Evolutionary conservation across 2,797 vertebrate species (phyloP), one percentile per base, ranked within the genome.

Genomic region (Lutjanus campechanus): DNA sequence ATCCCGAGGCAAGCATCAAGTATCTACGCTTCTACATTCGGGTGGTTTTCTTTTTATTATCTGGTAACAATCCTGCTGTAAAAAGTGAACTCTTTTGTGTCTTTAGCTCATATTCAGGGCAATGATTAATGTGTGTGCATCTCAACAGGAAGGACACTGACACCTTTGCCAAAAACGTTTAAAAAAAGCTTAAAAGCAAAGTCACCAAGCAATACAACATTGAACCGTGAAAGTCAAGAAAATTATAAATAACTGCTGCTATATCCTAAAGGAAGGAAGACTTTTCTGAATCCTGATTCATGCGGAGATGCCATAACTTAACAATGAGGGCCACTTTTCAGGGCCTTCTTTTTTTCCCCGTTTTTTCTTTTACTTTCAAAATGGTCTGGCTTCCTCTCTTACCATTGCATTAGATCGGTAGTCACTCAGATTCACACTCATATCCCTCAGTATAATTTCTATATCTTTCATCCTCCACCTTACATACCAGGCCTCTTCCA

Each of bases 91-190:
- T 40, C 1, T 59, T n/a, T 61, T 59, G 13, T 68, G 3, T 44
- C 50, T 47, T 66, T 44, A 25, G 7, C 4, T 62, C 11, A 22
- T 46, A 59, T 73, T 76, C 16, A 16, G 13, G 49, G 9, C 47
- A 11, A 65, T 41, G 70, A 73, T 66, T 54, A 17, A 70, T 69
- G n/a, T 19, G 11, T 56, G 9, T 79, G 53, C 56, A 73, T 76
- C 54, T 51, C 10, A 50, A 73, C 16, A 3, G 22, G 36, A 80
- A 8, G 46, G 19, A 13, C 50, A 66, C 61, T 36, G 44, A 36
- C 43, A 22, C 19, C 16, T 44, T 61, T 65, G 16, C 29, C 25
- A 62, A 77, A 66, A 62, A 44, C 50, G 29, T 25, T 4, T 15
- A 8, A 46, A 36, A 41, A 65, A 62, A 49, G 16, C 13, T 69